Conservation (phyloP, 2,888 invertebrate species). For the Drosophila monieri region DNA sequence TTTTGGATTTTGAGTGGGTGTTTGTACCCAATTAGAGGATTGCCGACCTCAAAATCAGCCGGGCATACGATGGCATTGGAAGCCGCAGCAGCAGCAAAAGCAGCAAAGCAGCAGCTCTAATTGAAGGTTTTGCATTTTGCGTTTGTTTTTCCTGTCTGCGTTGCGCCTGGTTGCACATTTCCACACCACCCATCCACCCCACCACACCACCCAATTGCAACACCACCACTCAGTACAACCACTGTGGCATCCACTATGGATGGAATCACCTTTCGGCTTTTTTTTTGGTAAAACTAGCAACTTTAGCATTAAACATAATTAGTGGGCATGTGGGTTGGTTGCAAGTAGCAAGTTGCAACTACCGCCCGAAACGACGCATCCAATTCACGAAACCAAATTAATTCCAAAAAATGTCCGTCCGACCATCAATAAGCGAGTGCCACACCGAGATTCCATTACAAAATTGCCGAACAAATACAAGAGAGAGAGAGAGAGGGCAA, state of each 20-base stretch:
- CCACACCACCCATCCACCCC: slow-evolving; percentile 4
- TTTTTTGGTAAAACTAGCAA: slow-evolving; percentile 45
- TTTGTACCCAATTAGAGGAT: slow-evolving; percentile 62
- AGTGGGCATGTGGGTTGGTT: slow-evolving; percentile 54
- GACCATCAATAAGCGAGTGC: slow-evolving; percentile 55
- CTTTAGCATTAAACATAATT: slow-evolving; percentile 66
- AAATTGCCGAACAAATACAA: slow-evolving; percentile 66
- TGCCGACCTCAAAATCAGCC: slow-evolving; percentile 64
- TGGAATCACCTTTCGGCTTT: slow-evolving; percentile 26
- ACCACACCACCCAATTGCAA: slow-evolving; percentile 5
- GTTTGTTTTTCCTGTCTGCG: slow-evolving; percentile 58
- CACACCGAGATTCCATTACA: slow-evolving; percentile 68
- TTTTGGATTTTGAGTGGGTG: slow-evolving; percentile 3
- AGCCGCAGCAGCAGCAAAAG: slow-evolving; percentile 31
- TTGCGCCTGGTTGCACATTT: slow-evolving; percentile 57
- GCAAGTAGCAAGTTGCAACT: slow-evolving; percentile 10
- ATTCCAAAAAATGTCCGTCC: slow-evolving; percentile 55
- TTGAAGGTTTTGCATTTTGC: slow-evolving; percentile 70
- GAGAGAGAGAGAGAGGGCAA: slow-evolving; percentile 5
- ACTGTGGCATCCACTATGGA: background rate
- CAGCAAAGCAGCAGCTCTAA: slow-evolving; percentile 53
- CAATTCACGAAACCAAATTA: slow-evolving; percentile 51
- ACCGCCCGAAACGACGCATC: background rate
- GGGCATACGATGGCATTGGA: slow-evolving; percentile 71
- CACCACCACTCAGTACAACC: slow-evolving; percentile 8